A percentile compares a stretch with the other conserved stretches of the same genome.
Conservation (phyloP, 1,140 invertebrate genomes). For the Bombus pyrosoma region DNA sequence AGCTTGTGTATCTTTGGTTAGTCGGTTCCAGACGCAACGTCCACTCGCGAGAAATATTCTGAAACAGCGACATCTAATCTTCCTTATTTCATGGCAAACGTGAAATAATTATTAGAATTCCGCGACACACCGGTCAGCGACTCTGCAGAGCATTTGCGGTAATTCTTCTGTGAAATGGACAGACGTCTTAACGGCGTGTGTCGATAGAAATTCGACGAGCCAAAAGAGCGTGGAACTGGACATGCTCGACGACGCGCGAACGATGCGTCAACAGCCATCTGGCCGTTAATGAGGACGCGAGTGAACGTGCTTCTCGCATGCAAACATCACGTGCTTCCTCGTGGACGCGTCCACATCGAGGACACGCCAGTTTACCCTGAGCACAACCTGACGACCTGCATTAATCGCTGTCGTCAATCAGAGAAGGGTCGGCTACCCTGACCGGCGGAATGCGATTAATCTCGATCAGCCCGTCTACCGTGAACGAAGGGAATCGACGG, state of each 20-base stretch:
- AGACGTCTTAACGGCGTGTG: slow-evolving; percentile 17
- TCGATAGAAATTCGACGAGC: slow-evolving; percentile 35
- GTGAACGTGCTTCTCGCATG: slow-evolving; percentile 13
- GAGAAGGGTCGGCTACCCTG: slow-evolving; percentile 32
- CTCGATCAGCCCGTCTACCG: slow-evolving; percentile 58
- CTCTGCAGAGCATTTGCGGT: neutral
- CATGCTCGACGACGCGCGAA: slow-evolving; percentile 23
- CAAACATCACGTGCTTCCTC: slow-evolving; percentile 39
- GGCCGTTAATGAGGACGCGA: slow-evolving; percentile 42
- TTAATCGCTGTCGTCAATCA: slow-evolving; percentile 69
- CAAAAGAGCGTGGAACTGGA: neutral
- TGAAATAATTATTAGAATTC: too few relatives aligned
- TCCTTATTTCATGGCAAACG: too few relatives aligned
- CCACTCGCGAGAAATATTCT: neutral
- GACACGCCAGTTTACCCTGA: slow-evolving; percentile 50
- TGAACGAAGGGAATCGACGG: slow-evolving; percentile 58
- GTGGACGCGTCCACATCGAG: slow-evolving; percentile 23
- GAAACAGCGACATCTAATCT: neutral
- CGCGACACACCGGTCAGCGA: neutral
- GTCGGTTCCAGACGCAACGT: neutral
- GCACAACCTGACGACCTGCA: slow-evolving; percentile 63
- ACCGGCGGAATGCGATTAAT: slow-evolving; percentile 64
- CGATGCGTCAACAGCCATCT: slow-evolving; percentile 51
- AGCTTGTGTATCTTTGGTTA: too few relatives aligned
- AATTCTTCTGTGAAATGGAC: neutral